Evolutionary conservation across 2,113 vertebrate genomes (phyloP).

Genomic region (Desmodus rotundus): DNA sequence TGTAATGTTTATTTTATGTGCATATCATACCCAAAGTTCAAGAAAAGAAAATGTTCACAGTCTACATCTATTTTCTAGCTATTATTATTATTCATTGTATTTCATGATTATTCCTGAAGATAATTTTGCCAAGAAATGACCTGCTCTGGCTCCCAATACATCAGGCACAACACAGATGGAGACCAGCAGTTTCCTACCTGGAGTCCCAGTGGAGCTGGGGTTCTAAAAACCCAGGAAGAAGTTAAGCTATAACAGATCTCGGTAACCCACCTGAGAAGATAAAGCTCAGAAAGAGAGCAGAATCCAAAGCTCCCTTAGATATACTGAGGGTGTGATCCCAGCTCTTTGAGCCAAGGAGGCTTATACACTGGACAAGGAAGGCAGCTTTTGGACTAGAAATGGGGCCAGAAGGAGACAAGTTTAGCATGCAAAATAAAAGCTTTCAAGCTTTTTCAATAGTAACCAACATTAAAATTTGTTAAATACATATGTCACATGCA

Average conservation of each 20-base stretch:
- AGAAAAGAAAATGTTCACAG: background rate
- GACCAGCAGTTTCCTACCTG: background rate
- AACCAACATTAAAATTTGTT: background rate
- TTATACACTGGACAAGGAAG: background rate
- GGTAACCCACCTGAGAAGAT: background rate
- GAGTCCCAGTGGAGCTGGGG: background rate
- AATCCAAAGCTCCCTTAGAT: background rate
- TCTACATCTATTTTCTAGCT: background rate
- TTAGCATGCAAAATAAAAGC: background rate
- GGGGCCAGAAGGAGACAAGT: background rate
- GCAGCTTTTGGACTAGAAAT: background rate
- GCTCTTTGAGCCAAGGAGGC: background rate
- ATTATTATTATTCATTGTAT: background rate
- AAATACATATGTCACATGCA: background rate
- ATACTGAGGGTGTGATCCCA: background rate
- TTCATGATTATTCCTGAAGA: background rate
- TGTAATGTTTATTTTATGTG: background rate
- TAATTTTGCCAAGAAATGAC: slow-evolving; percentile 20
- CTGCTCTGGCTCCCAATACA: background rate
- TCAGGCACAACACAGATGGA: background rate
- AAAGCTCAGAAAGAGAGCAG: background rate
- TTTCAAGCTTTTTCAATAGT: background rate
- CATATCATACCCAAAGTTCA: slow-evolving; percentile 1
- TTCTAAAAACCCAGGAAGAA: background rate
- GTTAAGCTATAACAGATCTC: background rate